These are phyloP conservation scores for Philereme transversata DNA, from an alignment of 2,888 invertebrate genomes.

Conservation along the genomic window DNA sequence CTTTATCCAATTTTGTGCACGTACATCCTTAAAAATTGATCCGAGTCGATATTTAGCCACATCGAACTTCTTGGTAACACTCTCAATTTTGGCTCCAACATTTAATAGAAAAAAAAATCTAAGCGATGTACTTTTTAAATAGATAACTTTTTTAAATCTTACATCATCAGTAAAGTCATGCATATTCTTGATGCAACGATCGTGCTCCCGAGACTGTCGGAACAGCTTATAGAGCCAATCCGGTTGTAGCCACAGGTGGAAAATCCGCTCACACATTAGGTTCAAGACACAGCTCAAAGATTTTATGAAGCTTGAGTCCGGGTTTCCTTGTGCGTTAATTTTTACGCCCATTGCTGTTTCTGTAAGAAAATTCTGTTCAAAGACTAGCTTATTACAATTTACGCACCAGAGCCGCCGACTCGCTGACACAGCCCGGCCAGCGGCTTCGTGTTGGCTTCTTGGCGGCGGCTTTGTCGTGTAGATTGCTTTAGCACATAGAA, in stretches of 20 bases:
- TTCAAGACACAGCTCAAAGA: constrained; percentile 57
- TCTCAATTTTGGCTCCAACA: too few species aligned
- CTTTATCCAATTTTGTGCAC: too few species aligned
- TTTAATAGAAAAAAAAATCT: too few species aligned
- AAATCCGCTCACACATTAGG: constrained; percentile 65
- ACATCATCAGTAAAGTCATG: constrained; percentile 84
- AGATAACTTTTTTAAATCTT: constrained; percentile 25
- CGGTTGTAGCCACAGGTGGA: constrained; percentile 75
- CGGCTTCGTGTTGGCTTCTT: too few species aligned
- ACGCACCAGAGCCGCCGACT: too few species aligned
- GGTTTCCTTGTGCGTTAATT: constrained; percentile 64
- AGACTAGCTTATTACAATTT: too few species aligned
- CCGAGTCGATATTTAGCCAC: too few species aligned
- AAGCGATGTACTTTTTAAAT: background rate
- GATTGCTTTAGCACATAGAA: too few species aligned
- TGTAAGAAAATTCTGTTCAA: constrained; percentile 34
- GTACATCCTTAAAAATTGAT: too few species aligned
- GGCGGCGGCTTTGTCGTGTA: too few species aligned
- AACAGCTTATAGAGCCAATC: constrained; percentile 83
- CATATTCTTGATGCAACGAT: constrained; percentile 76
- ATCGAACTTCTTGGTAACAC: too few species aligned
- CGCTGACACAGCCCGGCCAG: too few species aligned
- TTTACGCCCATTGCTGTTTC: constrained; percentile 74
- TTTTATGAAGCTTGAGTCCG: constrained; percentile 59
- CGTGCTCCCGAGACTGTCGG: constrained; percentile 77